Evolutionary conservation across 23 tunicate species (phyloP), one percentile per base, ranked within the genome.

Genomic region (Halocynthia roretzi): DNA sequence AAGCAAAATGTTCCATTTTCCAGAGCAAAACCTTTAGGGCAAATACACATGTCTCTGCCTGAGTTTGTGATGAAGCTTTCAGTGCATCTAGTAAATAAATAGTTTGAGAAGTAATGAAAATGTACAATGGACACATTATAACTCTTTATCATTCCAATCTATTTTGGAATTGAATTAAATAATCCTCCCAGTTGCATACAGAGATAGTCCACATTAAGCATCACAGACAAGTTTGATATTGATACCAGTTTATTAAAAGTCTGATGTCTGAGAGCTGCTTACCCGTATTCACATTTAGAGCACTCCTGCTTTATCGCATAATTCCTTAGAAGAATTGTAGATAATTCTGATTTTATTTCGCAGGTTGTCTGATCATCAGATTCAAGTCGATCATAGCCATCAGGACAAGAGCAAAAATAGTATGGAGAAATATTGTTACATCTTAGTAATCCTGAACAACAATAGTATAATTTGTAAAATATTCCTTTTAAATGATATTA

Each of bases 391-490:
- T 53, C 52, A 54, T 89, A 84, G 10, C 83, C 82, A 31, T 72
- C 71, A 14, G 96, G 96, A 76, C 96, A 89, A 15, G 53, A 62
- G 53, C 96, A 89, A 8, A 61, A 23, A 50, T 67, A 84, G 9
- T 85, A 80, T 6, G 96, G 96, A 62, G 71, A 53, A 63, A 77
- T 70, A 52, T 89, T 89, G 66, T 48, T 51, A 53, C 96, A 89
- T 68, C 31, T 52, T 12, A 80, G 17, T 8, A 83, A 54, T 51
- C 88, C 95, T 88, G 72, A 56, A 78, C 44, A 31, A 31, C 1
- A 31, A 31, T 31, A 31, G 44, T 31, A 31, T 31, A 0, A 31
- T 31, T 31, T 31, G 44, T 31, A 4, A 31, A 31, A 31, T 31
- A 31, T 4, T 31, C 44, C 44, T 4, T 31, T 31, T 31, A 75